Conservation (phyloP, 1,140 invertebrate genomes). For the Panonychus citri region DNA sequence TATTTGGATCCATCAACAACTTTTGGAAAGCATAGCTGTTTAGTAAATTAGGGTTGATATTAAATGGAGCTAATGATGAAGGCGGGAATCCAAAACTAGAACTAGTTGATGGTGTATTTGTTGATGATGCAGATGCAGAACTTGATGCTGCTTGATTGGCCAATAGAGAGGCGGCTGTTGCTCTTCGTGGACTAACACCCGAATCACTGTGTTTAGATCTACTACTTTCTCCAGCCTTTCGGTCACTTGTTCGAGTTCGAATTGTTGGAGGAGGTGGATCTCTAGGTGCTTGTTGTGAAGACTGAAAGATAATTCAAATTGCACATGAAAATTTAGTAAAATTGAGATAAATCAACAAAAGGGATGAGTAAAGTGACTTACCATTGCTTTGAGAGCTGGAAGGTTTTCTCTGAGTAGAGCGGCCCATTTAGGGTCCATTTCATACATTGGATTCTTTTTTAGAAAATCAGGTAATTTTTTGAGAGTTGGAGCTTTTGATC, state of each 20-base stretch:
- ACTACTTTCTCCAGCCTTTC: background rate
- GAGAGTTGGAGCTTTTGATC: conserved; percentile 79
- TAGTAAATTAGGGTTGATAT: conserved; percentile 12
- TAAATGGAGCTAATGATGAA: conserved; percentile 16
- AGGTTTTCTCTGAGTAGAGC: conserved; percentile 38
- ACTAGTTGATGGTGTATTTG: conserved; percentile 11
- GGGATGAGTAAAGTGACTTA: background rate
- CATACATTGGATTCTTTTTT: conserved; percentile 81
- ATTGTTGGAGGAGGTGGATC: background rate
- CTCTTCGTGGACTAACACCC: conserved; percentile 32
- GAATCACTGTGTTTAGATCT: conserved; percentile 14
- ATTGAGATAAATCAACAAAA: background rate
- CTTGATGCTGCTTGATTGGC: conserved; percentile 9
- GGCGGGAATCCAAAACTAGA: conserved; percentile 10
- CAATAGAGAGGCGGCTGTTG: conserved; percentile 22
- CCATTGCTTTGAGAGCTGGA: conserved; percentile 7
- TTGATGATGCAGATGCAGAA: background rate
- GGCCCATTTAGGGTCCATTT: conserved; percentile 91
- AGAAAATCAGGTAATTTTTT: conserved; percentile 81
- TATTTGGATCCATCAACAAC: conserved; percentile 13
- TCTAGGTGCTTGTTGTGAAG: background rate
- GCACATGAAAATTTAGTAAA: too few relatives aligned
- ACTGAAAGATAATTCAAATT: too few relatives aligned
- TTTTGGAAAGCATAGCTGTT: conserved; percentile 17
- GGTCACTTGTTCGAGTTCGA: conserved; percentile 10